phyloP scores from a whole-genome alignment of 2,797 vertebrate species.

The Darevskia mixta region DNA sequence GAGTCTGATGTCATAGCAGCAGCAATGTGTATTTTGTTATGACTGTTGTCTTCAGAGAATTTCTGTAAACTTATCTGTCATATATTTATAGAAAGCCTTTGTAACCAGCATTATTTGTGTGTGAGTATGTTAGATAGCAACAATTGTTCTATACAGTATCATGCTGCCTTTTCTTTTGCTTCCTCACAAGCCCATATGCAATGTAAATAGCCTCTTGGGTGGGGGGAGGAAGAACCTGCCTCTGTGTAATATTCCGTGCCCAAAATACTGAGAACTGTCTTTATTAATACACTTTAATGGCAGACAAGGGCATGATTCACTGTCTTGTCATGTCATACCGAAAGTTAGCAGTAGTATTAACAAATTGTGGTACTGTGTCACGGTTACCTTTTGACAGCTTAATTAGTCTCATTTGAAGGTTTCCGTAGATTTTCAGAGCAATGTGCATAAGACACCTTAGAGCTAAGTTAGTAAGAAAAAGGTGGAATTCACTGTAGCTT shows the following conservation, averaged over 20 bases:
- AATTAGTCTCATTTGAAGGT: slow-evolving; percentile 73
- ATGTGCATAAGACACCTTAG: slow-evolving; percentile 57
- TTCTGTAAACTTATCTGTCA: slow-evolving; percentile 35
- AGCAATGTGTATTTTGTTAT: slow-evolving; percentile 45
- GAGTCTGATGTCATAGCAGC: background rate
- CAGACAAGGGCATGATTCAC: slow-evolving; percentile 45
- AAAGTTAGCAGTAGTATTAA: slow-evolving; percentile 49
- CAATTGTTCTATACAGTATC: slow-evolving; percentile 22
- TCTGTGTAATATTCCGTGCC: slow-evolving; percentile 33
- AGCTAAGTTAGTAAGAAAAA: slow-evolving; percentile 35
- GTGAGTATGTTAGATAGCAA: background rate
- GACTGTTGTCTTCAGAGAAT: slow-evolving; percentile 37
- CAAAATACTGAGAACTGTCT: slow-evolving; percentile 36
- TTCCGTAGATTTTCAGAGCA: slow-evolving; percentile 62
- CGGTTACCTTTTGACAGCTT: slow-evolving; percentile 72
- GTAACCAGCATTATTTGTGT: background rate
- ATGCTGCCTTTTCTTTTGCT: background rate
- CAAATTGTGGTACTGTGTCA: slow-evolving; percentile 46
- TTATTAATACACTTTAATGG: slow-evolving; percentile 50
- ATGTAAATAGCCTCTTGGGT: slow-evolving; percentile 26
- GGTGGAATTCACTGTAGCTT: slow-evolving; percentile 64
- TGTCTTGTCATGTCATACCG: slow-evolving; percentile 59
- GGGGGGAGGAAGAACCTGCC: background rate
- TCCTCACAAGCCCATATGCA: slow-evolving; percentile 7
- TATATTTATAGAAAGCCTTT: slow-evolving; percentile 29